These are phyloP conservation scores for Parelbella ahira DNA, from an alignment of 2,888 invertebrate species.

Conservation along the genomic window DNA sequence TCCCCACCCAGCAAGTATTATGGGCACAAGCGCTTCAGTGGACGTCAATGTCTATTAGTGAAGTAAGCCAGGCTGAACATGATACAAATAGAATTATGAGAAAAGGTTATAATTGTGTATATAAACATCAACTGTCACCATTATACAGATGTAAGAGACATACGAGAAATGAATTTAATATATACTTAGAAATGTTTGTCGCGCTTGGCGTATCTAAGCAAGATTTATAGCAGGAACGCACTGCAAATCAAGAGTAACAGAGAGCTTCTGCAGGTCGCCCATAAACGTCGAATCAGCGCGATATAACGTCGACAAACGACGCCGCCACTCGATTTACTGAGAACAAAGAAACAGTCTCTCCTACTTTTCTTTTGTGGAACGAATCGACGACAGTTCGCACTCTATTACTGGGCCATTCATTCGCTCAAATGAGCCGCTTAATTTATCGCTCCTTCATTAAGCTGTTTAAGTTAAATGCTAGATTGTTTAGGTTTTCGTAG, in stretches of 20 bases:
- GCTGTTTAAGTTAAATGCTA: slow-evolving; percentile 41
- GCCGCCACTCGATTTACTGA: slow-evolving; percentile 70
- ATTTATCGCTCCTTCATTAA: slow-evolving; percentile 67
- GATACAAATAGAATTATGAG: too few species aligned
- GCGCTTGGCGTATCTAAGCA: slow-evolving; percentile 15
- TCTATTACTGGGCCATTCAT: slow-evolving; percentile 72
- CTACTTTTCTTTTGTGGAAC: slow-evolving; percentile 69
- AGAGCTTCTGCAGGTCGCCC: slow-evolving; percentile 53
- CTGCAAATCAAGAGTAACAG: slow-evolving; percentile 54
- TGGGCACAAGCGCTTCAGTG: too few species aligned
- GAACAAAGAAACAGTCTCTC: slow-evolving; percentile 68
- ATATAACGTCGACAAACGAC: slow-evolving; percentile 75
- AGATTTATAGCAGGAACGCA: slow-evolving; percentile 22
- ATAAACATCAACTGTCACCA: too few species aligned
- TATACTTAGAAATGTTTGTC: too few species aligned
- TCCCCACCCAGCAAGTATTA: too few species aligned
- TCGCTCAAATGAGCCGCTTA: slow-evolving; percentile 72
- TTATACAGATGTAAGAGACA: too few species aligned
- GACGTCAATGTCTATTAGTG: too few species aligned
- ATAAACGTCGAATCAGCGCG: slow-evolving; percentile 76
- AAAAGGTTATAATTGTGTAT: too few species aligned
- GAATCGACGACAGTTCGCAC: slow-evolving; percentile 60
- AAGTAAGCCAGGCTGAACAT: too few species aligned
- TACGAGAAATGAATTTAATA: too few species aligned
- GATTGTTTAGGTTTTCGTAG: slow-evolving; percentile 19